Base-by-base conservation (phyloP, 2,888 invertebrate species). In the Habroteleia sp. region DNA sequence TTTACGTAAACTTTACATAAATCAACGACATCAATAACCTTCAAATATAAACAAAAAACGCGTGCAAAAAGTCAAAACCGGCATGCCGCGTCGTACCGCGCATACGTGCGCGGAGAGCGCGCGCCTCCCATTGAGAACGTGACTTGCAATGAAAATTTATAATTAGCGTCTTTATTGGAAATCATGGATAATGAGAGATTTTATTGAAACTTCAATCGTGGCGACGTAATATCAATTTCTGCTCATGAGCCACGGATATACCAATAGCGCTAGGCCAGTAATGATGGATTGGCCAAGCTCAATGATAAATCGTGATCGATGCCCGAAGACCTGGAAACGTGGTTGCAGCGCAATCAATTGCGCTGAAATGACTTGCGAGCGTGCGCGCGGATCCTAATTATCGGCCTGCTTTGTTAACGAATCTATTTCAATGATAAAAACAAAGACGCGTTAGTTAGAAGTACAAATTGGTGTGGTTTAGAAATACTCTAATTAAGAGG, bases 71-170 rank as follows among this genome's bases (percentile, higher is more conserved):
- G 17, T 10, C 11, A 33, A 46, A n/a, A 46, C 29, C 37, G 20
- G 33, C 17, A 27, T 27, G 14, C 17, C 8, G 31, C 17, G 31
- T n/a, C 14, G 37, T 1, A 1, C 4, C 13, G 23, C 20, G n/a
- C 23, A 14, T 11, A n/a, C 44, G 27, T 27, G 37, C 44, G 25
- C 44, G 23, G 16, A 35, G 16, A 44, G 33, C 27, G 46, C 31
- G 29, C 20, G 11, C 4, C 23, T 42, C 31, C 23, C 56, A 48
- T 46, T 33, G 54, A 39, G 72, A 77, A 76, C 79, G 80, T 81
- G 80, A 80, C 81, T 82, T 56, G 77, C 73, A 82, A 81, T 75
- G 80, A 79, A 80, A 80, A 77, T 82, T 79, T 41, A 78, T 78
- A 82, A 82, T 82, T 82, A 80, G 80, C 80, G 77, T 77, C 66